Evolutionary conservation across 2,888 invertebrate genomes (phyloP).

Genomic region (Sphaeridia pumilis): DNA sequence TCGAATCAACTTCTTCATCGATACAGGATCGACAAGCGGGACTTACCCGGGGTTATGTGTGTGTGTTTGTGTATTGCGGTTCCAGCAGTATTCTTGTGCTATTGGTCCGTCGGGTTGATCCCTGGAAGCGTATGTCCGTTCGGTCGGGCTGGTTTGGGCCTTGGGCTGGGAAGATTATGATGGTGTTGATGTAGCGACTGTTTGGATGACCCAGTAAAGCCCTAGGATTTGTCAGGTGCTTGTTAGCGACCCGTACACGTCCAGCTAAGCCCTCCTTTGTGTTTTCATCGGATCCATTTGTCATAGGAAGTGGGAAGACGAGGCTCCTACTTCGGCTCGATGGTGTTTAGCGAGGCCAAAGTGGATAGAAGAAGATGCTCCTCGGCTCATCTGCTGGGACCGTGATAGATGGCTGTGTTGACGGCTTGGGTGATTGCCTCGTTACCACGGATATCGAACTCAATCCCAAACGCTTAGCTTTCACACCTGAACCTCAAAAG

Average conservation of each 20-base stretch:
- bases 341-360: constrained; percentile 6
- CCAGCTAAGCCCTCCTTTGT: constrained; percentile 37
- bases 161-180: constrained; percentile 10
- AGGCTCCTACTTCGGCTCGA: too few species aligned
- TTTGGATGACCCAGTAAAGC: constrained; percentile 36
- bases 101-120: background rate
- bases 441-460: constrained; percentile 37
- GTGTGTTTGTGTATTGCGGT: too few species aligned
- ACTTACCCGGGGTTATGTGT: too few species aligned
- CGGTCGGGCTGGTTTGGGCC: constrained; percentile 1
- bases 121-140: background rate
- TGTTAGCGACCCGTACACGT: constrained; percentile 37
- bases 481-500: constrained; percentile 36
- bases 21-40: too few species aligned
- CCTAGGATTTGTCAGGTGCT: constrained; percentile 37
- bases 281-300: constrained; percentile 36
- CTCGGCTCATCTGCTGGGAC: constrained; percentile 24
- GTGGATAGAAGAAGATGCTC: constrained; percentile 3
- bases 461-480: constrained; percentile 37
- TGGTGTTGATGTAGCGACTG: constrained; percentile 4
- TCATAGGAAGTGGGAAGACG: constrained; percentile 30
- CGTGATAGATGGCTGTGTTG: constrained; percentile 37
- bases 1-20: too few species aligned
- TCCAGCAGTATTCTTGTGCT: too few species aligned
- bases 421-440: constrained; percentile 37